Conservation (phyloP, 2,888 invertebrate genomes). For the Aphidoletes aphidimyza region DNA sequence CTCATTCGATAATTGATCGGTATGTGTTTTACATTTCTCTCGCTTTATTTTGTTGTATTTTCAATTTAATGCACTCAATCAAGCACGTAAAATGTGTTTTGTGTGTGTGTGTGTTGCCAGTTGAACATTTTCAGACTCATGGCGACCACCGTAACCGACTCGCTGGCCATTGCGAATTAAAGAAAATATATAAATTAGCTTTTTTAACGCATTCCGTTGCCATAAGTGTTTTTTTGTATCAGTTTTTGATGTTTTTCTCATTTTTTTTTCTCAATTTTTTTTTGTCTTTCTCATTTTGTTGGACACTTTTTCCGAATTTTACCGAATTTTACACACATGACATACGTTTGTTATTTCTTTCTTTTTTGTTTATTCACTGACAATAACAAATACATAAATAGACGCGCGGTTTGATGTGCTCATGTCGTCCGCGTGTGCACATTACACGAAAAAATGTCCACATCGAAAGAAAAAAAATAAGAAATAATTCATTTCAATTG, state of each 20-base stretch:
- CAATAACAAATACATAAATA: too few species aligned
- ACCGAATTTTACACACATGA: not conserved
- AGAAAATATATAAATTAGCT: not conserved
- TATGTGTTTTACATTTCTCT: not conserved
- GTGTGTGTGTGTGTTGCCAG: too few species aligned
- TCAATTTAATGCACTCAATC: constrained; percentile 12
- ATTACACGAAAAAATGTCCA: not conserved
- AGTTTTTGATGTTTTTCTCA: not conserved
- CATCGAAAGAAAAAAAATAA: not conserved
- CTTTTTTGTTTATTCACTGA: too few species aligned
- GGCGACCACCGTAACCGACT: too few species aligned
- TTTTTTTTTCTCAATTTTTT: not conserved
- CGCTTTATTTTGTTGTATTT: not conserved
- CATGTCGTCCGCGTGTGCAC: too few species aligned
- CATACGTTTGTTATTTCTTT: too few species aligned
- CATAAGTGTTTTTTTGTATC: not conserved
- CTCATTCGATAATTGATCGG: too few species aligned
- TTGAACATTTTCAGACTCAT: constrained; percentile 22
- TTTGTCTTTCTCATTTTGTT: too few species aligned
- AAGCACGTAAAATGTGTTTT: constrained; percentile 40
- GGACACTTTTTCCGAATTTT: too few species aligned
- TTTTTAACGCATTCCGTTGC: not conserved
- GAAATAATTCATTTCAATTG: not conserved
- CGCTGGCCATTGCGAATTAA: not conserved
- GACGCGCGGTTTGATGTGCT: too few species aligned